Conservation (phyloP, 2,113 vertebrate species). For the Syngnathus floridae region DNA sequence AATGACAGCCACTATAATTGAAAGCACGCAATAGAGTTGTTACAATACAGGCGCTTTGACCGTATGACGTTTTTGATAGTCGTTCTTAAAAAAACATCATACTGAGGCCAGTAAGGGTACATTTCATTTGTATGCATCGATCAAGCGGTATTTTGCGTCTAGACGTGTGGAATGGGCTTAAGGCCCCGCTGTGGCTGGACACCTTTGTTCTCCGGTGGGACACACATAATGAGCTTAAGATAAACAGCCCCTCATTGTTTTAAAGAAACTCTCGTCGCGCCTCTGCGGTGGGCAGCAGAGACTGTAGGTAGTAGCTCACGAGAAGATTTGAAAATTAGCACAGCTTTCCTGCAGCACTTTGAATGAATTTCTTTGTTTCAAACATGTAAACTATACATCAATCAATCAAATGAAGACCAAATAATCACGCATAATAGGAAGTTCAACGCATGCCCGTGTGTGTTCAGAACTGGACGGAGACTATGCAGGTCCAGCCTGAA, state of each 20-base stretch:
- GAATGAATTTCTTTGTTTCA: too few species aligned
- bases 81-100: neutral
- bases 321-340: conserved; percentile 39
- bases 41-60: neutral
- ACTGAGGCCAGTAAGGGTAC: neutral
- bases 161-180: conserved; percentile 58
- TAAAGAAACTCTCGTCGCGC: conserved; percentile 20
- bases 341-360: conserved; percentile 2
- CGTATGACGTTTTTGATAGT: neutral
- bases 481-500: conserved; percentile 40
- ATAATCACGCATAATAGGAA: too few species aligned
- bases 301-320: conserved; percentile 5
- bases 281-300: neutral
- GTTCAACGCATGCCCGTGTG: neutral
- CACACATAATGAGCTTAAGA: conserved; percentile 64
- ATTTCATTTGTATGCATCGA: conserved; percentile 7
- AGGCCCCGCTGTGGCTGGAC: conserved; percentile 50
- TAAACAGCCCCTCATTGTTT: conserved; percentile 58
- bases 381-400: too few species aligned
- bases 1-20: too few species aligned
- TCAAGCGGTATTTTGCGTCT: conserved; percentile 39
- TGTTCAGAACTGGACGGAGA: conserved; percentile 43
- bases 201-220: conserved; percentile 59
- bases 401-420: too few species aligned
- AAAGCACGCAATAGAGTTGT: too few species aligned